Base-by-base conservation (phyloP, 2,113 vertebrate species). In the Anarrhichthys ocellatus region DNA sequence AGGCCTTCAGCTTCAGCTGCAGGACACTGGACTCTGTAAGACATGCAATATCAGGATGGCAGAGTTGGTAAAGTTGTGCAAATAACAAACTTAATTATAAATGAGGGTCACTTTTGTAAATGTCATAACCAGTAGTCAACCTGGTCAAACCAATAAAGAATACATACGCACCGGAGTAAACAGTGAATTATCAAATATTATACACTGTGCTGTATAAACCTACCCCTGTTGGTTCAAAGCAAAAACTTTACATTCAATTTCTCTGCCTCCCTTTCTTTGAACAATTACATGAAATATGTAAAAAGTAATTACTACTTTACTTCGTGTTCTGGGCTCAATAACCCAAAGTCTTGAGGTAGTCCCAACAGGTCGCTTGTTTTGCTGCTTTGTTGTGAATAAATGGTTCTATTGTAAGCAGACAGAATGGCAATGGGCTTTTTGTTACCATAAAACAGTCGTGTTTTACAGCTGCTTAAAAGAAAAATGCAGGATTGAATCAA, bases 1-100 rank as follows among this genome's bases (percentile, higher is more conserved):
- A 93, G 48, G 97, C 96, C 94, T 99, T 99, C 79, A 99, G 96
- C 85, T 99, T 99, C 85, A 98, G 91, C 81, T 97, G 96, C 84
- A 99, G 91, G 81, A 98, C 94, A 56, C 93, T 95, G 5, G 95
- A 95, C 80, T 98, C 97, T 98, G 68, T 10, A 46, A 38, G 80
- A 44, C 20, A 24, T 64, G 48, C 11, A 34, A 34, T 27, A 63
- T 73, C 15, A 58, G 24, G n/a, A 59, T 22, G 69, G 58, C 1
- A 72, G 58, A n/a, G 78, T 24, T 46, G 27, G 38, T 42, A 9
- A 44, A 66, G n/a, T 62, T 24, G 46, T 2, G 34, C 8, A 44
- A 52, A 62, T 52, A 27, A 42, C 20, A 74, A 61, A 68, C 9
- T 15, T 54, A 20, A 63, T 70, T 14, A 34, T 22, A 24, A 42